Evolutionary conservation across 2,888 invertebrate genomes (phyloP), one percentile per base, ranked within the genome.

Genomic region (Sturmia bella): DNA sequence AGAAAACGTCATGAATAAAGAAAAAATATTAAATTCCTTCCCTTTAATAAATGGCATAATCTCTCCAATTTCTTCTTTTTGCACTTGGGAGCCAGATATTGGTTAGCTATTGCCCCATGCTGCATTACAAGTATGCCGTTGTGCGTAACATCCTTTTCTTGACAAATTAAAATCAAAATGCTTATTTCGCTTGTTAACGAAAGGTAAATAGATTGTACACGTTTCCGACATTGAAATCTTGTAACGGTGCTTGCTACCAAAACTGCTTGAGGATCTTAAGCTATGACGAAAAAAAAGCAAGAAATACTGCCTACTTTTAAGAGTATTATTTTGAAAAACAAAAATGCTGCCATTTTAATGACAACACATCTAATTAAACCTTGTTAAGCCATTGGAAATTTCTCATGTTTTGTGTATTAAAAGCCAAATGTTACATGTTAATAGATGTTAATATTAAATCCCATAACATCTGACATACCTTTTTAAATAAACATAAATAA

Each of bases 381-480:
- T 48, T 19, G n/a, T 54, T 50, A 32, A 19, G 69, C 59, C 56
- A 68, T 69, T 32, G 27, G 50, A 72, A 52, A 69, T 39, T 52
- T 54, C 50, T 37, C 57, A 32, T 78, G 57, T 72, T 72, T 61
- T 72, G 17, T 66, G 12, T 41, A 72, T 70, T 57, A 77, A 78
- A 78, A 52, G 24, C 57, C 19, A 61, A 59, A 63, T 78, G 72
- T 73, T 59, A 66, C 66, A 78, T 59, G 78, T 66, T 66, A 77
- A 81, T 74, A 45, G 73, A 78, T 74, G 78, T 78, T 78, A 70
- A 74, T 82, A 78, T 78, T 59, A 78, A 78, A 78, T 82, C 82
- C 78, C 82, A 70, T 69, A 78, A 78, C 82, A 82, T 52, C 64
- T 82, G 82, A 75, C 82, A 82, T 74, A 78, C 70, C 72, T 69